Evolutionary conservation across 2,797 vertebrate species (phyloP), one percentile per base, ranked within the genome.

Genomic region (Pipistrellus pipistrellus): DNA sequence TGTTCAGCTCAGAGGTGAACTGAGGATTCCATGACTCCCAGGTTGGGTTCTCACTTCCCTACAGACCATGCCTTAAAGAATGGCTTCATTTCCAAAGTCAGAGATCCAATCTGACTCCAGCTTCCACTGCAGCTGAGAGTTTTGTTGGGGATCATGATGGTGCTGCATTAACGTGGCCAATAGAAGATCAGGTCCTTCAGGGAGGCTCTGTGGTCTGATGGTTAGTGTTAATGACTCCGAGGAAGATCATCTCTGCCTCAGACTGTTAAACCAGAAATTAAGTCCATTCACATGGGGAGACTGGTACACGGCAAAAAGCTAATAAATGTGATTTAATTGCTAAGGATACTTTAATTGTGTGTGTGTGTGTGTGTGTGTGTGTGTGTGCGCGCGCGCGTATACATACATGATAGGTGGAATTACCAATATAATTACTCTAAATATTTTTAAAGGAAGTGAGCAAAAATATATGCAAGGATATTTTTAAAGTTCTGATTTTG

Each of bases 401-500:
- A n/a, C 23, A 8, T 11, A 8, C 3, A 25, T 10, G 6, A n/a
- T 59, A 51, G 2, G 51, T 38, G 66, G 23, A 85, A 30, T 78
- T 14, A 30, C 13, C n/a, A 73, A 53, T 85, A 59, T 41, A 69
- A 78, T 86, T 27, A 57, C 6, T 77, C 53, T 27, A 72, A 53
- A 23, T 78, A 91, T 77, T 91, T 92, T 86, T 69, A 18, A 75
- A 85, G 41, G 48, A 77, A 10, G n/a, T 73, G 51, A 32, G 44
- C 14, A 83, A 75, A 80, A 66, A 59, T 14, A 27, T 12, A 23
- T 0, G 0, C 18, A 44, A 71, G 30, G 6, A 23, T 23, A 25
- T n/a, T 51, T n/a, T 57, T 38, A 48, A 27, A 75, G n/a, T 18
- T 55, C 32, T 68, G 8, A 76, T 55, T 46, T 46, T 76, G 27